Evolutionary conservation across 2,888 invertebrate species (phyloP).

Genomic region (Lasioglossum malachurum): DNA sequence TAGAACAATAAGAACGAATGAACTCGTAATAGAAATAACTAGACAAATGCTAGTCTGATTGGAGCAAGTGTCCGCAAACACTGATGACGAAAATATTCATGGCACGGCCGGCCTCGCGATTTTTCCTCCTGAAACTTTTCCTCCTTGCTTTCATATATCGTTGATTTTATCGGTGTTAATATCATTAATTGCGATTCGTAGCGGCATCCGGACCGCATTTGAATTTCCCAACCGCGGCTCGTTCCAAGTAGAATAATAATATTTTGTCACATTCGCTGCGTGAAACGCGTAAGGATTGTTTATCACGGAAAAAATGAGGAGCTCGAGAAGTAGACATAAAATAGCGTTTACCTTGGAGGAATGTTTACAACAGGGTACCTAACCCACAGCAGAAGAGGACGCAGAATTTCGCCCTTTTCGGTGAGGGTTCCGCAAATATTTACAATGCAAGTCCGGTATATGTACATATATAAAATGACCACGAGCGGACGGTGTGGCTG

Average conservation of each 20-base stretch:
- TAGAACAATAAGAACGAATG: neutral
- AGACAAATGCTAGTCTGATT: neutral
- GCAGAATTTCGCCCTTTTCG: neutral
- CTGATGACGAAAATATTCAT: neutral
- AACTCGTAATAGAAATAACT: neutral
- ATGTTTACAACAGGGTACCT: neutral
- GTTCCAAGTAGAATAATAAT: neutral
- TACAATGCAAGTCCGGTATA: neutral
- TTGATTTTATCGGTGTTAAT: constrained; percentile 17
- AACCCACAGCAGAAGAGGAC: neutral
- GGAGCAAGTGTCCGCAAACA: neutral
- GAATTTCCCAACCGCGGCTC: neutral
- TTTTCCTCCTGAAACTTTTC: neutral
- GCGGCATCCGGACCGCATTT: too few relatives aligned
- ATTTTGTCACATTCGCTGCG: neutral
- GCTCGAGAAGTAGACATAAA: neutral
- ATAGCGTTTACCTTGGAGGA: neutral
- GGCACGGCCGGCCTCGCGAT: neutral
- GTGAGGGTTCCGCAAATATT: neutral
- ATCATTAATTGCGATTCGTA: constrained; percentile 18
- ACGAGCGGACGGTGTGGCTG: neutral
- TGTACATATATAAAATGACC: neutral
- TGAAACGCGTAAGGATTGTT: neutral
- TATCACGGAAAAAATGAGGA: neutral
- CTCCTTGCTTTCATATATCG: neutral